A percentile compares a stretch with the other conserved stretches of the same genome.
Evolutionary conservation across 2,113 vertebrate genomes (phyloP).

Genomic region (Cercopithecus mona): DNA sequence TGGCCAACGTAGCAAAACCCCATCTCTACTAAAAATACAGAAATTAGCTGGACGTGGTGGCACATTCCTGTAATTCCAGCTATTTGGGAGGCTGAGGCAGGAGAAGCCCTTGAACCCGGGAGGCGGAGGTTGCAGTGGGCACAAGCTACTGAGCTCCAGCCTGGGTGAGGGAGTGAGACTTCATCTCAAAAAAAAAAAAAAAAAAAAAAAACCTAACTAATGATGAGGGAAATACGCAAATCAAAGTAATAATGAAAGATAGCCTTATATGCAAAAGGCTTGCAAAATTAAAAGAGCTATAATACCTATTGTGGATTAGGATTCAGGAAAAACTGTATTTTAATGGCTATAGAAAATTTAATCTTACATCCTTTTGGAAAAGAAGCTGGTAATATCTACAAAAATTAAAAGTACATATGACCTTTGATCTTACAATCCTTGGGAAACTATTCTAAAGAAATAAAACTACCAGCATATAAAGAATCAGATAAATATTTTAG

Average conservation of each 20-base stretch:
- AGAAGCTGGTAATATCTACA: neutral
- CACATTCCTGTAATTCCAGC: too few species aligned
- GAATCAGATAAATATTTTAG: neutral
- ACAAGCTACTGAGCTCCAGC: too few species aligned
- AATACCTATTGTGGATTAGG: neutral
- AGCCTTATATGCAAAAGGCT: neutral
- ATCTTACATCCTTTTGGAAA: conserved; percentile 25
- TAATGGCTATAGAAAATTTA: neutral
- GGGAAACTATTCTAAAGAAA: neutral
- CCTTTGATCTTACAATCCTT: neutral
- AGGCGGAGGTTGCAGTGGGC: too few species aligned
- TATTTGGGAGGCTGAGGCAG: too few species aligned
- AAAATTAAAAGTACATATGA: neutral
- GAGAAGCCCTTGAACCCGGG: too few species aligned
- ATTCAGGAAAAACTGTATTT: neutral
- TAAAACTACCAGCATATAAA: neutral
- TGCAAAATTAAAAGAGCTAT: neutral
- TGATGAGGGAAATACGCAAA: conserved; percentile 16
- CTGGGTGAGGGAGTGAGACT: too few species aligned
- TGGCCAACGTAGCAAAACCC: too few species aligned
- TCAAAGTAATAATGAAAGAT: neutral
- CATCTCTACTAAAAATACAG: too few species aligned
- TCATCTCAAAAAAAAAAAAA: neutral
- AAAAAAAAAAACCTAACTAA: neutral
- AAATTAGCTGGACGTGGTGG: too few species aligned